A percentile compares a stretch with the other conserved stretches of the same genome.
Evolutionary conservation across 2,113 vertebrate species (phyloP).

Genomic region (Cettia cetti): DNA sequence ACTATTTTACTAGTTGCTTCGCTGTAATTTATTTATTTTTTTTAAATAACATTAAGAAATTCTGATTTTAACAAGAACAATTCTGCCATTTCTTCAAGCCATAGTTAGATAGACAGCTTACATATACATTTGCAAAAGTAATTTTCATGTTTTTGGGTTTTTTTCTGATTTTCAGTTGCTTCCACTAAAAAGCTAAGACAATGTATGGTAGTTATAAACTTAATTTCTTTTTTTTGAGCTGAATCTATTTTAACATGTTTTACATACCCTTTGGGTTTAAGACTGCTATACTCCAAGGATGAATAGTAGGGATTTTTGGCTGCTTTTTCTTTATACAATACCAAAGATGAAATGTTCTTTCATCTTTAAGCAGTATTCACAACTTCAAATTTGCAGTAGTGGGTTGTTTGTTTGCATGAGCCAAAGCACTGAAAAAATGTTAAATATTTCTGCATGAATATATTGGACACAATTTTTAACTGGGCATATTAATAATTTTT

Average conservation of each 20-base stretch:
- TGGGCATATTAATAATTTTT: not conserved
- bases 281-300: not conserved
- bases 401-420: not conserved
- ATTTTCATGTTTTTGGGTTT: not conserved
- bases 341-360: not conserved
- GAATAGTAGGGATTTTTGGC: not conserved
- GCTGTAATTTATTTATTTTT: not conserved
- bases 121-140: not conserved
- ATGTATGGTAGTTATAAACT: not conserved
- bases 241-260: not conserved
- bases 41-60: not conserved
- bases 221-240: not conserved
- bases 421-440: not conserved
- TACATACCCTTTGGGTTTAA: not conserved
- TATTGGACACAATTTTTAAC: not conserved
- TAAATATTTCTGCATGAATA: not conserved
- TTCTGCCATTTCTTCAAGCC: not conserved
- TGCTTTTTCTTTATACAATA: not conserved
- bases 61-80: not conserved
- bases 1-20: not conserved
- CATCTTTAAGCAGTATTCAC: not conserved
- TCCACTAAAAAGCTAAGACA: not conserved
- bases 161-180: not conserved
- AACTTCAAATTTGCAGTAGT: not conserved
- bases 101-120: not conserved